Evolutionary conservation across 1,140 invertebrate genomes (phyloP).

Genomic region (Pseudomyrmex sp.): DNA sequence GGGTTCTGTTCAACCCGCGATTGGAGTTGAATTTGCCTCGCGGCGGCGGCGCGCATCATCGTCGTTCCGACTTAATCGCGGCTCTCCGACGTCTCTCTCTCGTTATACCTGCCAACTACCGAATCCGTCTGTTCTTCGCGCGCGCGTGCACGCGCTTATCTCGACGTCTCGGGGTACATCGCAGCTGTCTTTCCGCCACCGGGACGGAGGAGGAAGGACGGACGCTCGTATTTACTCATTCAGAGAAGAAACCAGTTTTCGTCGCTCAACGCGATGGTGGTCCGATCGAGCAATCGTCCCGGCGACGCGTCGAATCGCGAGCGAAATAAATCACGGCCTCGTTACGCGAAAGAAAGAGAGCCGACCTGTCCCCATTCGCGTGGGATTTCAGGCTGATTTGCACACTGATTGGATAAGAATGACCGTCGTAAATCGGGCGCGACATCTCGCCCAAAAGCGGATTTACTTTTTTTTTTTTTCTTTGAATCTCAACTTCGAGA

Average conservation of each 20-base stretch:
- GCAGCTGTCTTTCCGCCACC: neutral
- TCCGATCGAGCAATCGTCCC: conserved; percentile 18
- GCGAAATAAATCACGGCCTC: conserved; percentile 61
- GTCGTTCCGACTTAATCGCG: conserved; percentile 9
- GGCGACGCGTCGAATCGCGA: conserved; percentile 40
- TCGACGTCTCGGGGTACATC: neutral
- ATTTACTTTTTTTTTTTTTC: neutral
- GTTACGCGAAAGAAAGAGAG: conserved; percentile 39
- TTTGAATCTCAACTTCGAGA: neutral
- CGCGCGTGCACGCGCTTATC: conserved; percentile 35
- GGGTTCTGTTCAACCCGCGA: neutral
- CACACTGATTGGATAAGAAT: conserved; percentile 7
- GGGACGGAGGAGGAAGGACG: neutral
- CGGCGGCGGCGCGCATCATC: neutral
- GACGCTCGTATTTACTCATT: conserved; percentile 61
- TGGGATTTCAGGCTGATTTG: conserved; percentile 22
- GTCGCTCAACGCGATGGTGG: conserved; percentile 62
- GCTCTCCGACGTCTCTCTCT: neutral
- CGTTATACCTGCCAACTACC: conserved; percentile 31
- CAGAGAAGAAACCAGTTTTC: conserved; percentile 67
- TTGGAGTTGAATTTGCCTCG: conserved; percentile 33
- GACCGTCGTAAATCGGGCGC: neutral
- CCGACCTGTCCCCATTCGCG: conserved; percentile 31
- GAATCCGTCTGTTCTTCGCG: conserved; percentile 18
- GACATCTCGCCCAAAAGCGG: neutral